These are phyloP conservation scores for Cololabis saira DNA, from an alignment of 2,113 vertebrate species.

Conservation along the genomic window DNA sequence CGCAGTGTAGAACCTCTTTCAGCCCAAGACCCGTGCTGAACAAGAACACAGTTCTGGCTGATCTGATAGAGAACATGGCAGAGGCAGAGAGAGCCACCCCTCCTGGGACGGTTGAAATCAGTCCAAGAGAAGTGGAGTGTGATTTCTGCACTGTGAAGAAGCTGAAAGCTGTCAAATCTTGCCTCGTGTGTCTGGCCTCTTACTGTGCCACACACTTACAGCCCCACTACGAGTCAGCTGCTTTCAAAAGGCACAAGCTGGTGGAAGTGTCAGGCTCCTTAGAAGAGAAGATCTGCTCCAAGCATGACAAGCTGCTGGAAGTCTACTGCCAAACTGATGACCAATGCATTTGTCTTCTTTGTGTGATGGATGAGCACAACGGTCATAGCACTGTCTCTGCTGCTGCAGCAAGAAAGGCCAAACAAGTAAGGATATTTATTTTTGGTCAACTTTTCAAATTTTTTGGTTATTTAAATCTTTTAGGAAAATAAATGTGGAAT, in stretches of 20 bases:
- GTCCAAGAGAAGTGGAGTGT: slow-evolving; percentile 42
- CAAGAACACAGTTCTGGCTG: slow-evolving; percentile 45
- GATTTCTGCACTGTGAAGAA: slow-evolving; percentile 51
- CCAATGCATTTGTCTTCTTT: slow-evolving; percentile 47
- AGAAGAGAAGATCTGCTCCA: slow-evolving; percentile 50
- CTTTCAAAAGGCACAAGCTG: slow-evolving; percentile 55
- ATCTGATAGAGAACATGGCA: slow-evolving; percentile 9
- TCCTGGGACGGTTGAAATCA: background rate
- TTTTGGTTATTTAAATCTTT: background rate
- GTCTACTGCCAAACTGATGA: slow-evolving; percentile 51
- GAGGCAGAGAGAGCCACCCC: rapidly evolving
- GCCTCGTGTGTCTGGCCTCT: slow-evolving; percentile 58
- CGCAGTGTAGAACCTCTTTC: slow-evolving; percentile 42
- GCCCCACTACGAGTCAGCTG: slow-evolving; percentile 62
- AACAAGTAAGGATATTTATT: slow-evolving; percentile 31
- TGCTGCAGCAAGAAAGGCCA: slow-evolving; percentile 29
- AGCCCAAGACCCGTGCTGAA: slow-evolving; percentile 35
- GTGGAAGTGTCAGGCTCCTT: slow-evolving; percentile 45
- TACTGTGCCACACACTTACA: slow-evolving; percentile 50
- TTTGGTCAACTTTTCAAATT: background rate
- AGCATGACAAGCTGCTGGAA: slow-evolving; percentile 51
- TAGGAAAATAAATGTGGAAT: background rate
- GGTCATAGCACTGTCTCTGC: slow-evolving; percentile 47
- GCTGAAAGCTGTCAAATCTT: slow-evolving; percentile 54
- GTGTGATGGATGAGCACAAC: slow-evolving; percentile 60